Percentiles rank a stretch among this genome's conserved stretches.
Evolutionary conservation across 2,888 invertebrate genomes (phyloP).

Genomic region (Metopia argyrocephala): DNA sequence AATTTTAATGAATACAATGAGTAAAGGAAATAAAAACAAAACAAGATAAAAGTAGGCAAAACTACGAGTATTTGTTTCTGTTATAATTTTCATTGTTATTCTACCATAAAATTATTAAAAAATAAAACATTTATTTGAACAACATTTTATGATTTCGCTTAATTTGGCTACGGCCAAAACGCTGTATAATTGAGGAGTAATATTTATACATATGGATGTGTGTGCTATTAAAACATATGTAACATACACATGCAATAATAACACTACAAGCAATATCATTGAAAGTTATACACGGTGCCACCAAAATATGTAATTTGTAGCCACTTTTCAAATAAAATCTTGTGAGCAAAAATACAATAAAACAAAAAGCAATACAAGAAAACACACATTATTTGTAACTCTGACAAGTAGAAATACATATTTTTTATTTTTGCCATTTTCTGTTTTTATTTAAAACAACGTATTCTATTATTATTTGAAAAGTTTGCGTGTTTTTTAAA

Average conservation of each 20-base stretch:
- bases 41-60: too few relatives aligned
- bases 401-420: too few relatives aligned
- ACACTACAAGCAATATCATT: too few relatives aligned
- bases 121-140: conserved; percentile 40
- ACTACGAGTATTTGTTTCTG: too few relatives aligned
- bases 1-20: not conserved
- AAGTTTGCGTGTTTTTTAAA: too few relatives aligned
- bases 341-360: not conserved
- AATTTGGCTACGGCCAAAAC: conserved; percentile 24
- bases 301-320: not conserved
- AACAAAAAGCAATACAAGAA: not conserved
- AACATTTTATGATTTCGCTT: conserved; percentile 43
- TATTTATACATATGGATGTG: too few relatives aligned
- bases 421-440: too few relatives aligned
- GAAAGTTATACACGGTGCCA: too few relatives aligned
- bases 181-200: not conserved
- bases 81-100: conserved; percentile 16
- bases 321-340: not conserved
- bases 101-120: conserved; percentile 31
- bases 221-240: conserved; percentile 18
- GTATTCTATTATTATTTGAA: too few relatives aligned
- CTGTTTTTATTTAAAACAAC: too few relatives aligned
- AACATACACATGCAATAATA: not conserved
- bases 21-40: not conserved
- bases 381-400: too few relatives aligned